Evolutionary conservation across 2,113 vertebrate species (phyloP).

Genomic region (Haemorhous mexicanus): DNA sequence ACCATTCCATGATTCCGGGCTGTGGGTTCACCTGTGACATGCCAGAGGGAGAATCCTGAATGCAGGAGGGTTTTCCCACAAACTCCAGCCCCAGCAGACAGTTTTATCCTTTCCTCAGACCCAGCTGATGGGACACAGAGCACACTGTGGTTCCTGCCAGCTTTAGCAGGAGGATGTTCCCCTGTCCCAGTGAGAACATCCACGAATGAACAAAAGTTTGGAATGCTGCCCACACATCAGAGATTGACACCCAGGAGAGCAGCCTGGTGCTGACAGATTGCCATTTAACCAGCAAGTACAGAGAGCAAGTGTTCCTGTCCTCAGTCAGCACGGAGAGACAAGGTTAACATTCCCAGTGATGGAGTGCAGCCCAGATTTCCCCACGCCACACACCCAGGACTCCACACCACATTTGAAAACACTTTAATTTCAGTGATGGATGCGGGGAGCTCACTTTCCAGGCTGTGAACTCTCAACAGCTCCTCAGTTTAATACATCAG

Average conservation of each 20-base stretch:
- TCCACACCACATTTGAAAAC: slow-evolving; percentile 62
- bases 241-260: slow-evolving; percentile 58
- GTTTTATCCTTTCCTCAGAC: not conserved
- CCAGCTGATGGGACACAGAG: rapidly evolving
- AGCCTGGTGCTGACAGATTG: slow-evolving; percentile 70
- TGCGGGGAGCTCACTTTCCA: slow-evolving; percentile 61
- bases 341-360: slow-evolving; percentile 82
- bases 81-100: not conserved
- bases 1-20: not conserved
- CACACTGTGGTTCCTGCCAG: rapidly evolving
- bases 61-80: not conserved
- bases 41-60: not conserved
- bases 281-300: slow-evolving; percentile 71
- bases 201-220: not conserved
- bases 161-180: not conserved
- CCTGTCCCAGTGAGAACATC: not conserved
- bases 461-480: slow-evolving; percentile 73
- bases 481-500: slow-evolving; percentile 65
- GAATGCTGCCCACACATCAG: not conserved
- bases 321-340: slow-evolving; percentile 74
- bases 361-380: slow-evolving; percentile 68
- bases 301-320: slow-evolving; percentile 66
- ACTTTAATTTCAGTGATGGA: slow-evolving; percentile 80
- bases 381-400: slow-evolving; percentile 60
- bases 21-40: rapidly evolving